These are phyloP conservation scores for Phortica okadai DNA, from an alignment of 2,888 invertebrate genomes.

Conservation along the genomic window DNA sequence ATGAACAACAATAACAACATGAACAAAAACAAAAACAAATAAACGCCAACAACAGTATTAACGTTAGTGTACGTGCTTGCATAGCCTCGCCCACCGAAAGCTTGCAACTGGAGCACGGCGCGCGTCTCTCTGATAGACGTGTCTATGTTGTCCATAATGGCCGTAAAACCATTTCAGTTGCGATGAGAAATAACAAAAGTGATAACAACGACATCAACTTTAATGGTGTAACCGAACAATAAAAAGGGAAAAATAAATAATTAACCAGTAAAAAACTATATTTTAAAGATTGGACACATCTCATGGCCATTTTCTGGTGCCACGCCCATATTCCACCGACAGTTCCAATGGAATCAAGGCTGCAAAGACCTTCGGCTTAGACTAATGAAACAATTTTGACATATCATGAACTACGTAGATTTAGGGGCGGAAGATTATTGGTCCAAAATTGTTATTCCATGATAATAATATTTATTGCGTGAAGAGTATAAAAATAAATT, in stretches of 20 bases:
- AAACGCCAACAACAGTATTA: not conserved
- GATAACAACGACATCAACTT: constrained; percentile 11
- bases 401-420: too few relatives aligned
- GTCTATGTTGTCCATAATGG: constrained; percentile 63
- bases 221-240: not conserved
- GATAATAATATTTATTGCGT: not conserved
- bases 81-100: not conserved
- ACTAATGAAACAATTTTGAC: too few relatives aligned
- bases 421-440: too few relatives aligned
- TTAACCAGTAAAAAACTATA: not conserved
- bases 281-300: not conserved
- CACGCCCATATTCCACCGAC: too few relatives aligned
- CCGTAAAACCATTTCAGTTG: constrained; percentile 64
- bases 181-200: constrained; percentile 3
- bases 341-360: too few relatives aligned
- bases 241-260: not conserved
- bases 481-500: too few relatives aligned
- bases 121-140: constrained; percentile 22
- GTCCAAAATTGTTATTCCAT: not conserved
- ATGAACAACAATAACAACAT: not conserved
- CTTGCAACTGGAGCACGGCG: not conserved
- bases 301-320: not conserved
- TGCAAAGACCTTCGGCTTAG: too few relatives aligned
- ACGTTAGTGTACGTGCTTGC: not conserved
- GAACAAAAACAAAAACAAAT: not conserved